These are phyloP conservation scores for Aphidius ervi DNA, from an alignment of 1,140 invertebrate species.

Conservation along the genomic window DNA sequence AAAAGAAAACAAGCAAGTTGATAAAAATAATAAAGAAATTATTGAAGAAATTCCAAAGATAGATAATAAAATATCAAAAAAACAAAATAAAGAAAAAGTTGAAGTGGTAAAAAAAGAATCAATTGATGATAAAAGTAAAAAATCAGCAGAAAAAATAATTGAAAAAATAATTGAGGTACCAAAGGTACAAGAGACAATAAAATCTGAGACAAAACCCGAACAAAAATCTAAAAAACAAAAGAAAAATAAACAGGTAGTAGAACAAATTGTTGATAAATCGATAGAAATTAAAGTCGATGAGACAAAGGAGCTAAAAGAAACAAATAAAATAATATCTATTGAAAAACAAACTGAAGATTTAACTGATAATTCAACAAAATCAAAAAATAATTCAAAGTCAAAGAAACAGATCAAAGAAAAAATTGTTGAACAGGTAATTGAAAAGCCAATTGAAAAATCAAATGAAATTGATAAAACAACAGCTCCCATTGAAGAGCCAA, in stretches of 20 bases:
- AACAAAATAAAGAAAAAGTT: background rate
- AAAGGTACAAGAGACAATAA: background rate
- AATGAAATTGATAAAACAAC: no score
- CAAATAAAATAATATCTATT: constrained; percentile 2
- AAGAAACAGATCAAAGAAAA: no score
- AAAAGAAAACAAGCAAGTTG: constrained; percentile 28
- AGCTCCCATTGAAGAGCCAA: no score
- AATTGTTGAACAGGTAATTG: no score
- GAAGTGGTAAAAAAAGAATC: background rate
- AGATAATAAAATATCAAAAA: constrained; percentile 1
- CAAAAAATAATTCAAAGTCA: no score
- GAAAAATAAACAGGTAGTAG: background rate
- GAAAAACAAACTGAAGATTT: no score
- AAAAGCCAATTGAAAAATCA: no score
- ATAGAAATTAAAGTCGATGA: constrained; percentile 1
- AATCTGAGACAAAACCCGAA: background rate
- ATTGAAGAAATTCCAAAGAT: background rate
- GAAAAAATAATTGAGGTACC: background rate
- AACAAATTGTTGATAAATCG: background rate
- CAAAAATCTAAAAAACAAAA: background rate
- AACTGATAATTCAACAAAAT: no score
- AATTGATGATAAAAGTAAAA: background rate
- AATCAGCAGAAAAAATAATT: background rate
- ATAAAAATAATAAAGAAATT: background rate
- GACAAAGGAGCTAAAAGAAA: constrained; percentile 3